These are phyloP conservation scores for Perithous albicinctus DNA, from an alignment of 2,888 invertebrate species.

Conservation along the genomic window DNA sequence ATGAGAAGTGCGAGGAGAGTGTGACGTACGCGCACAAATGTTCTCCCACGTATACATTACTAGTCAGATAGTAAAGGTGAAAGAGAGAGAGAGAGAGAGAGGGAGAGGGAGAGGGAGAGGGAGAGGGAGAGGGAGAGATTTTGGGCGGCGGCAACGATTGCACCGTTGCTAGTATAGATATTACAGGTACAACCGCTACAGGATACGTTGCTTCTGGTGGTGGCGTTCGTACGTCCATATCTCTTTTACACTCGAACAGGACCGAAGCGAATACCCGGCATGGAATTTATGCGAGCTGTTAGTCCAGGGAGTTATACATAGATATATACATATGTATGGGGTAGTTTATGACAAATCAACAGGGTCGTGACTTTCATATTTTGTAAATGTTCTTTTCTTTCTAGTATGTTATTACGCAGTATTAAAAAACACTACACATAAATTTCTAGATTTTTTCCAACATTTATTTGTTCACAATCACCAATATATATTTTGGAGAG, in stretches of 20 bases:
- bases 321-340: neutral
- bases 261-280: constrained; percentile 18
- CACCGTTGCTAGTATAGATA: constrained; percentile 29
- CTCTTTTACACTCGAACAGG: constrained; percentile 79
- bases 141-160: constrained; percentile 50
- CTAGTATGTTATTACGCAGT: no score
- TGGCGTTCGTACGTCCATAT: constrained; percentile 73
- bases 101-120: no score
- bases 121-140: constrained; percentile 60
- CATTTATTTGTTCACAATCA: no score
- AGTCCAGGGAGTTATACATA: constrained; percentile 65
- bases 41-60: neutral
- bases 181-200: constrained; percentile 1
- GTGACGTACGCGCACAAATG: constrained; percentile 11
- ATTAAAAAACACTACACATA: no score
- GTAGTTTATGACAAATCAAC: no score
- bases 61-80: constrained; percentile 2
- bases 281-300: constrained; percentile 79
- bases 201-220: constrained; percentile 1
- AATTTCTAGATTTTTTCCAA: no score
- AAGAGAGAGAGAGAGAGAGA: constrained; percentile 32
- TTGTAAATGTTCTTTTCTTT: no score
- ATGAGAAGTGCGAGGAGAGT: constrained; percentile 1
- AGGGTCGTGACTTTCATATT: no score
- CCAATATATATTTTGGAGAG: no score